Evolutionary conservation across 2,888 invertebrate species (phyloP), one percentile per base, ranked within the genome.

Genomic region (Tipula vernalis): DNA sequence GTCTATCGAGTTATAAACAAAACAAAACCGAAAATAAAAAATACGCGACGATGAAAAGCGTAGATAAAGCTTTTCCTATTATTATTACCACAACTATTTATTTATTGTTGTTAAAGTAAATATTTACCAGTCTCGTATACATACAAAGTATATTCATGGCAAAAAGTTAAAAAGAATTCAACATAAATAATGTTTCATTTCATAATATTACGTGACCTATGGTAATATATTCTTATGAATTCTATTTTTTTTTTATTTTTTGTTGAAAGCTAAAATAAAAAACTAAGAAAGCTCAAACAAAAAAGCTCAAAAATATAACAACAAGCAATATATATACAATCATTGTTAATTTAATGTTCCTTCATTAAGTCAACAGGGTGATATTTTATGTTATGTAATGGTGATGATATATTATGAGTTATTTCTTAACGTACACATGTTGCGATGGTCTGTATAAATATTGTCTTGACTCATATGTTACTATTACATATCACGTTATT

Each of bases 311-410:
- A 57, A n/a, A 28, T 71, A 71, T 51, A 51, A 51, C n/a, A 51
- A 28, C 18, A n/a, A n/a, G n/a, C n/a, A n/a, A n/a, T n/a, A n/a
- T n/a, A 71, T 28, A 71, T 39, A 84, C 84, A 84, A 84, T 84
- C 84, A 39, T 84, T 84, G 84, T 84, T 84, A 84, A 84, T 84
- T 84, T 84, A 84, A 84, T 84, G 39, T 84, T n/a, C 84, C 84
- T 84, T 84, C 84, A 84, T 84, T 84, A 84, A 84, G 84, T 84
- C 84, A 84, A 84, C 84, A 84, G 84, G 84, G 84, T 84, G 84
- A 84, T 84, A 84, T 84, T 84, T 84, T 84, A 84, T 39, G 84
- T 84, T 84, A 71, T 71, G 28, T 71, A 71, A 71, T 71, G 71
- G 71, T 71, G 71, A 71, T 71, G 71, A 71, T 28, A 71, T 71